These are phyloP conservation scores for Ictidomys tridecemlineatus DNA, from an alignment of 2,113 vertebrate genomes.

Conservation along the genomic window DNA sequence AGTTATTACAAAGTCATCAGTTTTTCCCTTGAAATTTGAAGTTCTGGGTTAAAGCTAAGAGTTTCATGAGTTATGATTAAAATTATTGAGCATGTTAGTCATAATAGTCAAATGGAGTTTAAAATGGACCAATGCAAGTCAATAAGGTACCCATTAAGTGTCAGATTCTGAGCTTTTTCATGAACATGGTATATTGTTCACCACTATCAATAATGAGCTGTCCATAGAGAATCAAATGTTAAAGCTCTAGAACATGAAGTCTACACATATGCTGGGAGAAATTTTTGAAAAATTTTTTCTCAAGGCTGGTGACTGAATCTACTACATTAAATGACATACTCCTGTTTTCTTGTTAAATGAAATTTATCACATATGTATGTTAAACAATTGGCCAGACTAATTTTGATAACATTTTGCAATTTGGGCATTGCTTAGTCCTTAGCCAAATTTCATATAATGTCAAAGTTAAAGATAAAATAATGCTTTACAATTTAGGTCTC, in stretches of 20 bases:
- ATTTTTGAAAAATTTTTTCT: background rate
- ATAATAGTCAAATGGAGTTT: background rate
- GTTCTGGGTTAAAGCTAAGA: background rate
- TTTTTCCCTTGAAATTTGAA: background rate
- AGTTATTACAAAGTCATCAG: background rate
- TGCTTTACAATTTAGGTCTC: background rate
- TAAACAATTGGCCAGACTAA: background rate
- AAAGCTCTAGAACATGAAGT: background rate
- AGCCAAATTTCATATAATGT: background rate
- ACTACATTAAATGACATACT: background rate
- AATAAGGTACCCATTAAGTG: background rate
- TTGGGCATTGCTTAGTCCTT: background rate
- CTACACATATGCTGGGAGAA: background rate
- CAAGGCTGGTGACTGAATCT: background rate
- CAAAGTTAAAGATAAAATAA: slow-evolving; percentile 24
- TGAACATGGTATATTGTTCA: background rate
- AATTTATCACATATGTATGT: background rate
- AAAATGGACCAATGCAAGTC: background rate
- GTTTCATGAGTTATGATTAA: background rate
- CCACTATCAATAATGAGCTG: background rate
- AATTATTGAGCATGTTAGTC: background rate
- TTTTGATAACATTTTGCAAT: slow-evolving; percentile 18
- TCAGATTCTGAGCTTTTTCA: background rate
- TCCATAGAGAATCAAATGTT: background rate
- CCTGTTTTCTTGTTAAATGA: background rate